Percentiles rank a stretch among this genome's conserved stretches.
Conservation (phyloP, 2,797 vertebrate species). For the Sebastes oblongus region DNA sequence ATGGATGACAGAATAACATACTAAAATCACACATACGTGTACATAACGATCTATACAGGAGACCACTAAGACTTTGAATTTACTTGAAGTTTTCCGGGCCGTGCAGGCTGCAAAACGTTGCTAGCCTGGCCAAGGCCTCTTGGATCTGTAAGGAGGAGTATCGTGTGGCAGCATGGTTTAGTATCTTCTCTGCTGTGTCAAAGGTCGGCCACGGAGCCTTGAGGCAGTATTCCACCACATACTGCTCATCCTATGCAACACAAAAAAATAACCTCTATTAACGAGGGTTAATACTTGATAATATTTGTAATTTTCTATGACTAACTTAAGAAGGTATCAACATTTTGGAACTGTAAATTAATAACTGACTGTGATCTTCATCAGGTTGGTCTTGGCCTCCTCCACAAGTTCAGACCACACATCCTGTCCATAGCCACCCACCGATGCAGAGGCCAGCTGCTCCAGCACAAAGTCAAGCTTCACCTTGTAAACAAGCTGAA, state of each 20-base stretch:
- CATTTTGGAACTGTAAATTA: not conserved
- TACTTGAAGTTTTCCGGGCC: constrained; percentile 91
- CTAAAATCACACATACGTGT: not conserved
- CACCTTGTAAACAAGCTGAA: constrained; percentile 95
- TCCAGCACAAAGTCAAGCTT: constrained; percentile 92
- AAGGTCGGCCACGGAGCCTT: constrained; percentile 93
- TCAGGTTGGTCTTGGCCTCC: constrained; percentile 90
- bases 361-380: constrained; percentile 89
- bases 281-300: not conserved
- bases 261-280: not conserved
- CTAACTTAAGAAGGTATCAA: not conserved
- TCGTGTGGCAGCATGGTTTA: constrained; percentile 84
- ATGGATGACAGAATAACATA: constrained; percentile 10
- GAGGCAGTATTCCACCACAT: constrained; percentile 93
- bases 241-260: constrained; percentile 87
- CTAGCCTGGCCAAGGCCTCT: constrained; percentile 88
- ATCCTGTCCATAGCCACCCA: constrained; percentile 71
- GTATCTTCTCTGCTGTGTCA: constrained; percentile 91
- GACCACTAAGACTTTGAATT: constrained; percentile 8
- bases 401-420: constrained; percentile 86
- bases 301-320: not conserved
- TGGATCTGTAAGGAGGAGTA: constrained; percentile 84
- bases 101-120: constrained; percentile 91
- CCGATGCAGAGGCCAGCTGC: constrained; percentile 88
- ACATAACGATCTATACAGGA: not conserved